Evolutionary conservation across 2,113 vertebrate genomes (phyloP), one percentile per base, ranked within the genome.

Genomic region (Corydoras maculifer): DNA sequence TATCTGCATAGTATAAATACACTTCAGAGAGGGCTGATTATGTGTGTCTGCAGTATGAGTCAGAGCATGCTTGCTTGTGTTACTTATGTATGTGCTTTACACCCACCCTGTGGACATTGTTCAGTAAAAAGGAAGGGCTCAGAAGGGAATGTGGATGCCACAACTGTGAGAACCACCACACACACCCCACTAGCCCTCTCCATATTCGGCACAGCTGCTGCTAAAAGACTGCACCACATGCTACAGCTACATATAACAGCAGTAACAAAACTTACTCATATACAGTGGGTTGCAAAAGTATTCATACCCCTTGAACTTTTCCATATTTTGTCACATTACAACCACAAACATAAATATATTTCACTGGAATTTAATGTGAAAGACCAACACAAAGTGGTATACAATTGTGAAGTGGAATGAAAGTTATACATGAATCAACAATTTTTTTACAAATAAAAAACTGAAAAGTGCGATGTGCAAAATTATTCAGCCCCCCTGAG

Each of bases 1-100:
- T 13, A 57, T 57, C 54, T 57, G 54, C 54, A n/a, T n/a, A n/a
- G 63, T 76, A 74, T 63, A 76, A 76, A 76, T 76, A 68, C 58
- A 63, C 58, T 12, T 53, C 31, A 60, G 71, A 74, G 31, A 29
- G 11, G 9, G 51, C 51, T 12, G 13, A 10, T 14, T 57, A n/a
- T 67, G 31, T 57, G 25, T 54, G 11, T 53, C 65, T 32, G 48
- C n/a, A 50, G 43, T 55, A 15, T 75, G 58, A 62, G 35, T 71
- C 29, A 57, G 72, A 71, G 55, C 60, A 57, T 57, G 54, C 6
- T 15, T 43, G 31, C 32, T 15, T 43, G 9, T 13, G 35, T 53
- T 25, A 25, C 18, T 25, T 25, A 25, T 25, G 18, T 25, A 25
- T 25, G 18, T 25, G 18, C 18, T 55, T 67, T 14, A 43, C 32